A percentile compares a stretch with the other conserved stretches of the same genome.
These are phyloP conservation scores for Xylota segnis DNA, from an alignment of 2,888 invertebrate genomes.

Conservation along the genomic window DNA sequence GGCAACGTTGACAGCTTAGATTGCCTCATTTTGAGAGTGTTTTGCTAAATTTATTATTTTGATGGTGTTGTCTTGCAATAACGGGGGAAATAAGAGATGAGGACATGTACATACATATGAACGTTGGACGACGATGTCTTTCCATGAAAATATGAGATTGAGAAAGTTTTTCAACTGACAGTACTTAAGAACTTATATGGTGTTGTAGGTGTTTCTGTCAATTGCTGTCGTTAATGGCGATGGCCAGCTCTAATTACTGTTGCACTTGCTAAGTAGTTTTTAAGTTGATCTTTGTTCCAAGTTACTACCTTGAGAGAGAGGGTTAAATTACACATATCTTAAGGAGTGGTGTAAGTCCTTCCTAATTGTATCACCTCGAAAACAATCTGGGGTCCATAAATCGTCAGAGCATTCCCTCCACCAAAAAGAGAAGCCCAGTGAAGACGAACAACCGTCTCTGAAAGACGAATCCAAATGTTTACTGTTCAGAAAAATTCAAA, in stretches of 20 bases:
- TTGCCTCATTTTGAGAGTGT: slow-evolving; percentile 72
- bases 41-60: slow-evolving; percentile 61
- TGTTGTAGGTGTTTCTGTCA: slow-evolving; percentile 7
- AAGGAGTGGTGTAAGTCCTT: too few species aligned
- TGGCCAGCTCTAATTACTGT: slow-evolving; percentile 21
- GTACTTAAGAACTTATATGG: neutral
- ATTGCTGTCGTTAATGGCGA: neutral
- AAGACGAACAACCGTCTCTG: too few species aligned
- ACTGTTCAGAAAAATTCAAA: too few species aligned
- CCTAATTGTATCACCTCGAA: too few species aligned
- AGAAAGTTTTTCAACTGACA: slow-evolving; percentile 10
- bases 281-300: slow-evolving; percentile 4
- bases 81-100: neutral
- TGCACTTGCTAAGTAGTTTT: slow-evolving; percentile 44
- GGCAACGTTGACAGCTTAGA: slow-evolving; percentile 79
- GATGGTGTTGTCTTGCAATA: slow-evolving; percentile 28
- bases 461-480: too few species aligned
- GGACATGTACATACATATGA: slow-evolving; percentile 2
- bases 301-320: neutral
- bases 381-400: too few species aligned
- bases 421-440: too few species aligned
- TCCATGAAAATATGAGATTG: neutral
- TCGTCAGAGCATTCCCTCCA: too few species aligned
- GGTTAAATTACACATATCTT: neutral
- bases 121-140: neutral